Conservation (phyloP, 2,888 invertebrate genomes). For the Hemicrepidius hirtus region DNA sequence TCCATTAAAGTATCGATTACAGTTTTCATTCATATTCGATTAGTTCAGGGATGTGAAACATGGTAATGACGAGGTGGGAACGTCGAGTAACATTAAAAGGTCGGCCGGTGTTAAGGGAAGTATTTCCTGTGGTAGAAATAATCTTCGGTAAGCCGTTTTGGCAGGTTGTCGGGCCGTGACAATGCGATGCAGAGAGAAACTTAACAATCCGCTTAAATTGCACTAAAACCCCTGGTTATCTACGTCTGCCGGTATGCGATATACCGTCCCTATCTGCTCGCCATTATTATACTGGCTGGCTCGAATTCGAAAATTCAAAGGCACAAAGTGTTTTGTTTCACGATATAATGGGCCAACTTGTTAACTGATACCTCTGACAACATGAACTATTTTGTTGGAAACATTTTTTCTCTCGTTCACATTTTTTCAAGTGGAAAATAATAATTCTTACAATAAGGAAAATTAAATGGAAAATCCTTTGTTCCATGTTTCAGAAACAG, state of each 20-base stretch:
- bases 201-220: slow-evolving; percentile 51
- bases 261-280: slow-evolving; percentile 36
- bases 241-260: slow-evolving; percentile 46
- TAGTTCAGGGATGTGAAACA: slow-evolving; percentile 28
- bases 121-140: slow-evolving; percentile 40
- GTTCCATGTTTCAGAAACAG: no score
- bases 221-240: slow-evolving; percentile 46
- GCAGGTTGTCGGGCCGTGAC: slow-evolving; percentile 48
- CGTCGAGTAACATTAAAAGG: slow-evolving; percentile 23
- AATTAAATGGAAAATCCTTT: no score
- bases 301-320: slow-evolving; percentile 47
- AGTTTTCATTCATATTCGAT: slow-evolving; percentile 17
- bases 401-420: no score
- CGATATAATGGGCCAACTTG: not conserved
- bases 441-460: no score
- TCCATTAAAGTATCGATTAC: not conserved
- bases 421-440: no score
- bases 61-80: slow-evolving; percentile 23
- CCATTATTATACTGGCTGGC: slow-evolving; percentile 37
- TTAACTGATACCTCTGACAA: not conserved
- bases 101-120: slow-evolving; percentile 13
- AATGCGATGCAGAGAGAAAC: slow-evolving; percentile 46
- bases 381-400: no score
- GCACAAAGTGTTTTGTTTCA: slow-evolving; percentile 45
- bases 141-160: slow-evolving; percentile 50